These are phyloP conservation scores for Agrotis puta DNA, from an alignment of 2,888 invertebrate species.

Conservation along the genomic window DNA sequence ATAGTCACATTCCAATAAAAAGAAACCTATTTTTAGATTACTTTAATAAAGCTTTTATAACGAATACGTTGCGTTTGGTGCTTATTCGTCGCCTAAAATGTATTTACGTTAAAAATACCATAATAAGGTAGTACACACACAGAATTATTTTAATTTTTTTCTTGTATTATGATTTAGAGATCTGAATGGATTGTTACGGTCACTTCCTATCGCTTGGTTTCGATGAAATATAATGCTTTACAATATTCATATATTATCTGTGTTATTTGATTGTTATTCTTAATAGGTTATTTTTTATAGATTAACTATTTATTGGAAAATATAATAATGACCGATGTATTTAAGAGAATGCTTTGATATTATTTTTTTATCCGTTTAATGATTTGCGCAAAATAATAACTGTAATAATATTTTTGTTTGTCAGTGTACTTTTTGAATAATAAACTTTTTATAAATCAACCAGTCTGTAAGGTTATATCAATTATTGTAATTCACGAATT, in stretches of 20 bases:
- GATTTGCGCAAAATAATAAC: constrained; percentile 49
- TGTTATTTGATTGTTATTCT: constrained; percentile 66
- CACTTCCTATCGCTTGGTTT: constrained; percentile 55
- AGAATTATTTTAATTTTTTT: constrained; percentile 52
- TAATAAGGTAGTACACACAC: constrained; percentile 20
- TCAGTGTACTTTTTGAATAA: constrained; percentile 39
- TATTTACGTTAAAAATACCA: constrained; percentile 30
- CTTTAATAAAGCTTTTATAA: constrained; percentile 58
- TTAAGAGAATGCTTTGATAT: constrained; percentile 60
- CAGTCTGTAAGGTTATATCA: constrained; percentile 52
- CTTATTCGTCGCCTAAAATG: constrained; percentile 58
- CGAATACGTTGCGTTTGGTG: constrained; percentile 64
- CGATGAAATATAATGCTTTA: constrained; percentile 61
- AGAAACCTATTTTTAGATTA: constrained; percentile 70
- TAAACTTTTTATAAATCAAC: constrained; percentile 38
- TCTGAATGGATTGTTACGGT: constrained; percentile 73
- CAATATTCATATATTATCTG: constrained; percentile 61
- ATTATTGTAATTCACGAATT: constrained; percentile 55
- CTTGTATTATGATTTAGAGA: constrained; percentile 70
- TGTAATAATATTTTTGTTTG: constrained; percentile 35
- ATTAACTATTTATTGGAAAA: constrained; percentile 76
- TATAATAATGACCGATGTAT: constrained; percentile 61
- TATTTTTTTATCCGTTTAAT: constrained; percentile 47
- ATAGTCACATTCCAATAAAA: constrained; percentile 75
- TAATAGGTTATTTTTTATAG: constrained; percentile 69